Conservation (phyloP, 2,113 vertebrate genomes). For the Cephalopterus ornatus region DNA sequence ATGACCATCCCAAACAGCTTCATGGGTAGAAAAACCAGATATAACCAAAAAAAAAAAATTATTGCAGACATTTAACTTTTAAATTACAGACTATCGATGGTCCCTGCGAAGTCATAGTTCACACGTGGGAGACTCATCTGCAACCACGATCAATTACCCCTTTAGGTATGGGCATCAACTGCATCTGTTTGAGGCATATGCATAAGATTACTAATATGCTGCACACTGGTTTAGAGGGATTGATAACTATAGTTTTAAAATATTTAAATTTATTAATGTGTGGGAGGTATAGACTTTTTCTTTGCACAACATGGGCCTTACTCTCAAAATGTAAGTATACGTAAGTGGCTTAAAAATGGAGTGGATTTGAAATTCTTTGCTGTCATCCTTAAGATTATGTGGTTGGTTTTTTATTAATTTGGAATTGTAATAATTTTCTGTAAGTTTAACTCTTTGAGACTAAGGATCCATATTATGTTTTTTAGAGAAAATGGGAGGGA, state of each 20-base stretch:
- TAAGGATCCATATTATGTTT: slow-evolving; percentile 58
- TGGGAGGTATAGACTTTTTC: slow-evolving; percentile 45
- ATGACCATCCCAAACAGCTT: slow-evolving; percentile 68
- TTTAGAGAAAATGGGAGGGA: neutral
- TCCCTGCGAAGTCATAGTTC: slow-evolving; percentile 97
- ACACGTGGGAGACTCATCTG: slow-evolving; percentile 99
- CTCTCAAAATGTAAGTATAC: slow-evolving; percentile 41
- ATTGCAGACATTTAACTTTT: slow-evolving; percentile 90
- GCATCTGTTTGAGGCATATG: slow-evolving; percentile 82
- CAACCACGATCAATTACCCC: slow-evolving; percentile 94
- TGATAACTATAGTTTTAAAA: slow-evolving; percentile 31
- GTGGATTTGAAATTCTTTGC: neutral
- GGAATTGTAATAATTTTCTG: neutral
- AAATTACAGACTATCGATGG: slow-evolving; percentile 94
- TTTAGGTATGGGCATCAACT: slow-evolving; percentile 92
- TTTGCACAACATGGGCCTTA: slow-evolving; percentile 64
- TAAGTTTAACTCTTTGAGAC: slow-evolving; percentile 48
- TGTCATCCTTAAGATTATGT: neutral
- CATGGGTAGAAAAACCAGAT: slow-evolving; percentile 74
- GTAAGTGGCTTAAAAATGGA: slow-evolving; percentile 40
- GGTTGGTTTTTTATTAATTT: slow-evolving; percentile 9
- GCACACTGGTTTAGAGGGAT: slow-evolving; percentile 71
- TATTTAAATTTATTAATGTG: slow-evolving; percentile 36
- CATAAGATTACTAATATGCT: slow-evolving; percentile 80
- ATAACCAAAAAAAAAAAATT: slow-evolving; percentile 69